Base-by-base conservation (phyloP, 2,113 vertebrate genomes). In the Pelodiscus sinensis region DNA sequence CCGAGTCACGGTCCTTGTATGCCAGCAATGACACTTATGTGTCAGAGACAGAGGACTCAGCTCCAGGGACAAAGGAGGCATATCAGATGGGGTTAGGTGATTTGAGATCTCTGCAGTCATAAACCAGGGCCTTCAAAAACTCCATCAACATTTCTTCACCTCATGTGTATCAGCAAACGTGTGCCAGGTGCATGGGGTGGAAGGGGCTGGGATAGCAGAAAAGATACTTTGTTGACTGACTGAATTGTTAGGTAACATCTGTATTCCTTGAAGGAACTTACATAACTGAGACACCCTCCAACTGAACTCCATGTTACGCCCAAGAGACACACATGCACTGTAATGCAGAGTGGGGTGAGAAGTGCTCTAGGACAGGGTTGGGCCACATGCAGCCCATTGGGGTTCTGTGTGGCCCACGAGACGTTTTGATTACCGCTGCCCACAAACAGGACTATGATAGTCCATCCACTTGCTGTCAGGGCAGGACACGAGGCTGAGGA, bases 51-150 rank as follows among this genome's bases (percentile, higher is more conserved):
- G 2, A 94, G 90, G 85, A 27, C 54, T 2, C 0, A 38, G 90
- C 50, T 94, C 73, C 50, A 2, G 77, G 79, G 73, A 57, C 85
- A 62, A 93, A 92, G 54, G 81, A 89, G 19, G 78, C 0, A 0
- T 57, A 79, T 79, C 93, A 90, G 85, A 94, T 27, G 51, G 84
- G 90, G 90, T 92, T 78, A 94, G 85, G 88, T 87, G 82, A 94
- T 93, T 90, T 60, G 60, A 94, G 55, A 1, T 77, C 84, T 73
- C 81, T 73, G 75, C 55, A 87, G 81, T 79, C 1, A 0, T 82
- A 94, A 93, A 16, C 44, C 81, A 80, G 31, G 29, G 27, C 27
- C 85, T 79, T 92, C 62, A 68, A n/a, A n/a, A 68, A 31, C 75
- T 89, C 91, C 62, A 9, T 83, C 84, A 52, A 54, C 29, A 2